Percentiles rank a stretch among this genome's conserved stretches.
Conservation (phyloP, 1,140 invertebrate genomes). For the Pseudomyrmex sp. region DNA sequence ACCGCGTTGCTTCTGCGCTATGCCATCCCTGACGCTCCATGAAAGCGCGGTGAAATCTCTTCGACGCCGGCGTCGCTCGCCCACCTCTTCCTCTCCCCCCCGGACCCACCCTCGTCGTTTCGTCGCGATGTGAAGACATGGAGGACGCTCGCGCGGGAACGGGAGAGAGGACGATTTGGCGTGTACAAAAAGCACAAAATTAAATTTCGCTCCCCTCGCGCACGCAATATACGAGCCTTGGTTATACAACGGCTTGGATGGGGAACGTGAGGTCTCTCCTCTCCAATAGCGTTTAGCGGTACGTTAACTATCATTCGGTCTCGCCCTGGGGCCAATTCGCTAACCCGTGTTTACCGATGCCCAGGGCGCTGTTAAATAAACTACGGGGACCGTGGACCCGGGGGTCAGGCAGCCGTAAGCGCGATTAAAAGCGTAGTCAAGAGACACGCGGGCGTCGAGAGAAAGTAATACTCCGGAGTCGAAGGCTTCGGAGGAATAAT, state of each 20-base stretch:
- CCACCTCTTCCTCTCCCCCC: conserved; percentile 63
- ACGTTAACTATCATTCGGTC: conserved; percentile 85
- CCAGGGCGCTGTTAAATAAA: conserved; percentile 85
- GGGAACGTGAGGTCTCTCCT: conserved; percentile 71
- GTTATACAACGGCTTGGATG: conserved; percentile 58
- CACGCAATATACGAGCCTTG: conserved; percentile 80
- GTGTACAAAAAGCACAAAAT: conserved; percentile 85
- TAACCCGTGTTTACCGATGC: conserved; percentile 86
- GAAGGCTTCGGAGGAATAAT: not conserved
- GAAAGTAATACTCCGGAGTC: conserved; percentile 43
- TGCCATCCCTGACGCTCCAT: conserved; percentile 51
- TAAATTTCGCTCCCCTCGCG: conserved; percentile 84
- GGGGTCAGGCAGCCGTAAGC: conserved; percentile 70
- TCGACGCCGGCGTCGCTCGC: conserved; percentile 72
- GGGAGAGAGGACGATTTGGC: conserved; percentile 77
- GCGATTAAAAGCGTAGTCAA: conserved; percentile 72
- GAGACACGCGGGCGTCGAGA: conserved; percentile 12
- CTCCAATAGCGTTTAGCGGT: conserved; percentile 85
- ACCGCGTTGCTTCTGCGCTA: conserved; percentile 59
- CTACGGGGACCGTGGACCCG: conserved; percentile 75
- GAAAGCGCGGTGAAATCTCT: conserved; percentile 68
- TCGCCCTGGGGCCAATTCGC: conserved; percentile 84
- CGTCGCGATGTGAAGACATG: conserved; percentile 49
- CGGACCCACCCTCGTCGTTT: conserved; percentile 59
- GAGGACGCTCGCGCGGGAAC: conserved; percentile 62